Conservation (phyloP, 2,113 vertebrate genomes). For the Monarcha castaneiventris region DNA sequence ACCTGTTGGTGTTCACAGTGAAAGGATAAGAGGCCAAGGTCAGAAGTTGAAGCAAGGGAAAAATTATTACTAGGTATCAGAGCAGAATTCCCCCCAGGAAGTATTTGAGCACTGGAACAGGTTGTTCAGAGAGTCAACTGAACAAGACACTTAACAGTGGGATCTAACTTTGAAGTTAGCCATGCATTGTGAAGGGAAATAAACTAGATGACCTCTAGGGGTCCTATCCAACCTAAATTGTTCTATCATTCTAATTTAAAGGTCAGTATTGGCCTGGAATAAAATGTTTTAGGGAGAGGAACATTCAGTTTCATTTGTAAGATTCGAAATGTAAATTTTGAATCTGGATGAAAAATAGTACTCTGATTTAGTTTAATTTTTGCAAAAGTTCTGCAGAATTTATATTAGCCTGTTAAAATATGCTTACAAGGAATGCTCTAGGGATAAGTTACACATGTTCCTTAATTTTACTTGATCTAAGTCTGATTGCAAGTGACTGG, state of each 20-base stretch:
- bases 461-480: not conserved
- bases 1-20: not conserved
- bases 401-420: not conserved
- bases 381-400: not conserved
- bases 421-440: not conserved
- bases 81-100: not conserved
- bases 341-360: not conserved
- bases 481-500: not conserved
- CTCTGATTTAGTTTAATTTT: not conserved
- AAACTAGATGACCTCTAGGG: not conserved
- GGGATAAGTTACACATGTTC: not conserved
- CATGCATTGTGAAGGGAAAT: not conserved
- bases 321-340: not conserved
- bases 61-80: not conserved
- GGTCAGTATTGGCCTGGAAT: not conserved
- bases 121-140: not conserved
- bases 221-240: not conserved
- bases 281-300: not conserved
- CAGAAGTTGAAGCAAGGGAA: not conserved
- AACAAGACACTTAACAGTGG: not conserved
- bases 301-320: not conserved
- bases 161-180: conserved; percentile 14
- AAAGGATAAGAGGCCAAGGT: not conserved
- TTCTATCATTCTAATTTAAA: conserved; percentile 8
- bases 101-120: not conserved